Conservation (phyloP, 2,113 vertebrate species). For the Rallus limicola region DNA sequence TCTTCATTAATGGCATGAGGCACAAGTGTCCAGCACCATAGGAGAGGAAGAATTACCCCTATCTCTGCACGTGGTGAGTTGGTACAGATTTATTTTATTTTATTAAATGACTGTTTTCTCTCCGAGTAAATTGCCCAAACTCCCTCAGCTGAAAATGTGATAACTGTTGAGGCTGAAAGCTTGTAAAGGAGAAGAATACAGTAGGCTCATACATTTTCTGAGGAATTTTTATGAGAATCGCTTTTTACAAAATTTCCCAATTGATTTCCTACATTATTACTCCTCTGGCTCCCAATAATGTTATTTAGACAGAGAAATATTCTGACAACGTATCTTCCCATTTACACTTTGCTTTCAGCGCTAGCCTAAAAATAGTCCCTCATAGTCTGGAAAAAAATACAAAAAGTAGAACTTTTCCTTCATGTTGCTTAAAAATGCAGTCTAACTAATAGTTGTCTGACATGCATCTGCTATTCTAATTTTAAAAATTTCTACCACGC, state of each 20-base stretch:
- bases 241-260: slow-evolving; percentile 52
- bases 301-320: slow-evolving; percentile 55
- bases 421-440: not conserved
- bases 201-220: not conserved
- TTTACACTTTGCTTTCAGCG: slow-evolving; percentile 35
- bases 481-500: not conserved
- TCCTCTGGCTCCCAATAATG: slow-evolving; percentile 20
- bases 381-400: not conserved
- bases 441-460: not conserved
- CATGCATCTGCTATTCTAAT: not conserved
- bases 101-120: not conserved
- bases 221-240: slow-evolving; percentile 46
- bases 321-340: not conserved
- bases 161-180: not conserved
- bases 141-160: slow-evolving; percentile 13
- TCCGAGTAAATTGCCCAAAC: not conserved
- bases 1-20: not conserved
- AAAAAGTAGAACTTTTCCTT: not conserved
- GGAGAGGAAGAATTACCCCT: not conserved
- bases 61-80: not conserved
- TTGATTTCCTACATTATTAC: slow-evolving; percentile 20
- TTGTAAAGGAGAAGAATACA: slow-evolving; percentile 12
- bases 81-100: not conserved
- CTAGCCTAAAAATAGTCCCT: not conserved
- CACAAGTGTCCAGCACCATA: not conserved